Evolutionary conservation across 2,888 invertebrate species (phyloP).

Genomic region (Panzeria rudis): DNA sequence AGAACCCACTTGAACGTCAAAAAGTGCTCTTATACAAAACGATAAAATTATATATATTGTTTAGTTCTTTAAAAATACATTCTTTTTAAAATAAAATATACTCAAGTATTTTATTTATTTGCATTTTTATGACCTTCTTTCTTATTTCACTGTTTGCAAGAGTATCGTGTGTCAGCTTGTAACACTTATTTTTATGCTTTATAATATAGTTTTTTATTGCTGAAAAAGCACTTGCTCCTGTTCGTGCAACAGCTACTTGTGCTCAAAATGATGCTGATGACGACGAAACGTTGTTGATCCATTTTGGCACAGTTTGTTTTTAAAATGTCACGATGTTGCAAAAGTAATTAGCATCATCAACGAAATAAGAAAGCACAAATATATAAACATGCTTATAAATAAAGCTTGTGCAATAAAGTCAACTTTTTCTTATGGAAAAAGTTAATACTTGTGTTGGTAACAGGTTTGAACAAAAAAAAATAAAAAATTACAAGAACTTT

Average conservation of each 20-base stretch:
- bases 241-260: not conserved
- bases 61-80: no score
- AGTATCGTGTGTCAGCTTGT: not conserved
- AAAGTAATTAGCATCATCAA: constrained; percentile 22
- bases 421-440: not conserved
- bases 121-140: not conserved
- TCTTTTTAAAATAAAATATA: no score
- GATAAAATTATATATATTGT: no score
- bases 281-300: constrained; percentile 21
- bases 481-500: not conserved
- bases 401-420: constrained; percentile 33
- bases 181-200: not conserved
- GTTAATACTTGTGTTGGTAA: not conserved
- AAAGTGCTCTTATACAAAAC: no score
- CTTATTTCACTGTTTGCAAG: not conserved
- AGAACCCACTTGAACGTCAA: no score
- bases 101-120: not conserved
- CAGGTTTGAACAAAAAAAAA: not conserved
- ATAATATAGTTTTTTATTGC: constrained; percentile 6
- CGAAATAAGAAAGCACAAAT: constrained; percentile 1
- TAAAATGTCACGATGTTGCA: constrained; percentile 1
- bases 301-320: constrained; percentile 40
- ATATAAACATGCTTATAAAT: not conserved
- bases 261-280: not conserved
- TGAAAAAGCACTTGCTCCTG: constrained; percentile 15